Percentiles rank a stretch among this genome's conserved stretches.
Evolutionary conservation across 2,113 vertebrate species (phyloP).

Genomic region (Barbus barbus): DNA sequence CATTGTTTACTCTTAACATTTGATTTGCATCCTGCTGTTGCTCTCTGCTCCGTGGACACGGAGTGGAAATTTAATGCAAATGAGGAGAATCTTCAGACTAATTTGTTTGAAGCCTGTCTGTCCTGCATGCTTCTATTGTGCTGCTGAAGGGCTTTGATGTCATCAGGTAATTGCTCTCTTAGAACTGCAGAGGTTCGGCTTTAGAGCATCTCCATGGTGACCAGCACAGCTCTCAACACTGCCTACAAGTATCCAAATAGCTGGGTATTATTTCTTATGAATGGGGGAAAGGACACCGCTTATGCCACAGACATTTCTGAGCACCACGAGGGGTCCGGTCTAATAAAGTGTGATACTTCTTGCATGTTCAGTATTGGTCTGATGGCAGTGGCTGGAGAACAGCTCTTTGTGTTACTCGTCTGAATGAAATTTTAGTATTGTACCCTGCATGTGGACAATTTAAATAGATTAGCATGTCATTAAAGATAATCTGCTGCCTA

Average conservation of each 20-base stretch:
- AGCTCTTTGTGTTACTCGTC: not conserved
- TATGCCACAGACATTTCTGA: conserved; percentile 24
- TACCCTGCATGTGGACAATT: conserved; percentile 26
- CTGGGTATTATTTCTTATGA: conserved; percentile 29
- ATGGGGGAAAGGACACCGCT: conserved; percentile 17
- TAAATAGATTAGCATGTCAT: conserved; percentile 41
- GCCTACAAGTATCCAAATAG: conserved; percentile 22
- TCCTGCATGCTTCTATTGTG: conserved; percentile 58
- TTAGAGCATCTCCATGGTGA: conserved; percentile 68
- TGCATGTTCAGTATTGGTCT: not conserved
- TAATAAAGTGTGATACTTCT: not conserved
- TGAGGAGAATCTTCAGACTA: conserved; percentile 39
- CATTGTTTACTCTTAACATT: conserved; percentile 20
- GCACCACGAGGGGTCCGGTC: not conserved
- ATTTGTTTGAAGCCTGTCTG: conserved; percentile 46
- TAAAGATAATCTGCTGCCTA: conserved; percentile 14
- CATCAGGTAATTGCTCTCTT: conserved; percentile 77
- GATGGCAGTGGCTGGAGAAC: not conserved
- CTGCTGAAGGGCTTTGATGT: conserved; percentile 71
- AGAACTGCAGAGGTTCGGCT: conserved; percentile 59
- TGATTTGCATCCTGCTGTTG: conserved; percentile 2
- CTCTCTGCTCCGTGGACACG: not conserved
- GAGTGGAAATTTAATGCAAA: conserved; percentile 41
- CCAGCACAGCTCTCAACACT: conserved; percentile 54
- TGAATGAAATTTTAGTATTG: conserved; percentile 14